Conservation (phyloP, 35 echinoderm and acorn worm species). For the Apostichopus parvimensis region DNA sequence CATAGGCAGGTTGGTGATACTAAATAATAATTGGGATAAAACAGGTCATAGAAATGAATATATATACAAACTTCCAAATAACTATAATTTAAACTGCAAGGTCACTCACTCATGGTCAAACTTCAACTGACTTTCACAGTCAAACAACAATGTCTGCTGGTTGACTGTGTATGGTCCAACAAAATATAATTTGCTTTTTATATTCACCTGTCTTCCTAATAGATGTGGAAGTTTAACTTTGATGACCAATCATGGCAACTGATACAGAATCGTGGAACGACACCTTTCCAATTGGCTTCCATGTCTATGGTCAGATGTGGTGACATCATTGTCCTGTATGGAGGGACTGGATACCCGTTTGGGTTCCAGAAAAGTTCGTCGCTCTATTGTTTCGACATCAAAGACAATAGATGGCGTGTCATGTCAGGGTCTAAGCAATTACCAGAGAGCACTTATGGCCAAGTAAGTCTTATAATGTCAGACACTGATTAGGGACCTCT, state of each 20-base stretch:
- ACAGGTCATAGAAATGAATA: too few species aligned
- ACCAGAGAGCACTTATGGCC: slow-evolving; percentile 79
- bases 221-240: slow-evolving; percentile 94
- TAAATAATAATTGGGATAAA: too few species aligned
- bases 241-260: slow-evolving; percentile 67
- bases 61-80: too few species aligned
- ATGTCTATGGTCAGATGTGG: slow-evolving; percentile 85
- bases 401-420: slow-evolving; percentile 59
- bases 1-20: too few species aligned
- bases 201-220: background rate
- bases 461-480: slow-evolving; percentile 47
- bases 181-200: background rate
- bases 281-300: slow-evolving; percentile 78
- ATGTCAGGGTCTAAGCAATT: slow-evolving; percentile 41
- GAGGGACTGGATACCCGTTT: slow-evolving; percentile 94
- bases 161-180: background rate
- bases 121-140: background rate
- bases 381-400: slow-evolving; percentile 64
- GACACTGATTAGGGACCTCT: too few species aligned
- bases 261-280: slow-evolving; percentile 42
- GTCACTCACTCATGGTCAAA: background rate
- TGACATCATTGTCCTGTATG: slow-evolving; percentile 76
- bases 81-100: too few species aligned
- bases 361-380: slow-evolving; percentile 71
- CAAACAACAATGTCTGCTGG: background rate